Base-by-base conservation (phyloP, 37 sponge, comb jelly and placozoan genomes). In the Axinella damicornis region DNA sequence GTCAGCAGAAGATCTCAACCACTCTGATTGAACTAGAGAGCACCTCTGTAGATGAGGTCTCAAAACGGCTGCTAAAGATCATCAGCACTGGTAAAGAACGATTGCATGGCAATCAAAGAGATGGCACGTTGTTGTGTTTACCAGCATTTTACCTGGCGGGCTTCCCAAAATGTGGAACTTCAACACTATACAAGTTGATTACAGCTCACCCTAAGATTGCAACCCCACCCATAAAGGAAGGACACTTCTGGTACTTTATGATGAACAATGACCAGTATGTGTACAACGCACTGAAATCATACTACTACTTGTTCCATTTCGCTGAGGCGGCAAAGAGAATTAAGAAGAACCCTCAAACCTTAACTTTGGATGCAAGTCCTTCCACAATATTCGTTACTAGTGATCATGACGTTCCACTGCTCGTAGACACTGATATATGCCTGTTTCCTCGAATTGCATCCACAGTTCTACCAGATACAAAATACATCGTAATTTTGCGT, bases 401-500 rank as follows among this genome's bases (percentile, higher is more conserved):
- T n/a, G n/a, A n/a, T n/a, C n/a, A 32, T 18, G 28, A 76, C 19
- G 4, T 28, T 30, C 59, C 0, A 34, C 31, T 1, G 17, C 22
- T 2, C 20, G 33, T 28, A n/a, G 37, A 33, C 57, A n/a, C 27
- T 33, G 76, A 76, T 38, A 30, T 30, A 20, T 76, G 76, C 56
- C 18, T 76, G 15, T 35, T 58, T 58, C 76, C 76, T 1, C 58
- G 57, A 0, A 20, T 58, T 9, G 21, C 77, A 27, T 52, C 38
- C 38, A 56, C 68, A 5, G 33, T 78, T 12, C 33, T 67, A 5
- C 86, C 86, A 14, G 32, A 35, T 13, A 79, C 79, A 31, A 85
- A 78, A 56, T 56, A 77, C 14, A 70, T 85, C 27, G 28, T 76
- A 16, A 85, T 77, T 5, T 55, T 85, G 70, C 38, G 86, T 53